A percentile compares a stretch with the other conserved stretches of the same genome.
Evolutionary conservation across 2,113 vertebrate species (phyloP).

Genomic region (Oreotragus oreotragus): DNA sequence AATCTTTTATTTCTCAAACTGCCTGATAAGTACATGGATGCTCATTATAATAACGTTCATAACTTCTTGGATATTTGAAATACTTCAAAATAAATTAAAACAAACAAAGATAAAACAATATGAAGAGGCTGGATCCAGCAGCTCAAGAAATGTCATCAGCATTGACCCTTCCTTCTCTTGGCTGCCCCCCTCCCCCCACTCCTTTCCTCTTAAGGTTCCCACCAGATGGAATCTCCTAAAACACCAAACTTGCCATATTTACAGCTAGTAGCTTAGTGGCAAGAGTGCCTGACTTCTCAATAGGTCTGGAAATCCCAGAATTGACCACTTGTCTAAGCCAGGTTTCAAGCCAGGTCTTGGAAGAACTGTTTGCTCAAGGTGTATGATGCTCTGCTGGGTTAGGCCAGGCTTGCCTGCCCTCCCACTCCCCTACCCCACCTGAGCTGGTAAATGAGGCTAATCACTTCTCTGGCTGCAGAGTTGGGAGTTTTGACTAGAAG

Average conservation of each 20-base stretch:
- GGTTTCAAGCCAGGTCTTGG: not conserved
- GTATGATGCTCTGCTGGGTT: not conserved
- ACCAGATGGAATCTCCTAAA: not conserved
- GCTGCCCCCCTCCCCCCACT: not conserved
- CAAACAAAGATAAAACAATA: not conserved
- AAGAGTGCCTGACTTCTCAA: not conserved
- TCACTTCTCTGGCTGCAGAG: too few species aligned
- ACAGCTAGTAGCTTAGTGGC: not conserved
- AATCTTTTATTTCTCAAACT: not conserved
- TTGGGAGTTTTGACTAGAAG: not conserved
- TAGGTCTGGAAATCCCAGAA: not conserved
- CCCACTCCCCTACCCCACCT: fast-evolving
- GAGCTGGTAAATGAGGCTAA: not conserved
- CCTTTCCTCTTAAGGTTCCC: not conserved
- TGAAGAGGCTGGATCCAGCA: not conserved
- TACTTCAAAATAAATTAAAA: not conserved
- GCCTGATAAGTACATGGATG: not conserved
- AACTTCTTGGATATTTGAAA: not conserved
- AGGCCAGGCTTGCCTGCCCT: not conserved
- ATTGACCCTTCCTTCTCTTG: not conserved
- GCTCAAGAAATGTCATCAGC: not conserved
- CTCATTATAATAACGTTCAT: not conserved
- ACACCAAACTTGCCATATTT: not conserved
- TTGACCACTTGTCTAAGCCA: not conserved
- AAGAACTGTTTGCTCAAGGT: not conserved